Evolutionary conservation across 1,140 invertebrate species (phyloP), one percentile per base, ranked within the genome.

Genomic region (Drosophila parabipectinata): DNA sequence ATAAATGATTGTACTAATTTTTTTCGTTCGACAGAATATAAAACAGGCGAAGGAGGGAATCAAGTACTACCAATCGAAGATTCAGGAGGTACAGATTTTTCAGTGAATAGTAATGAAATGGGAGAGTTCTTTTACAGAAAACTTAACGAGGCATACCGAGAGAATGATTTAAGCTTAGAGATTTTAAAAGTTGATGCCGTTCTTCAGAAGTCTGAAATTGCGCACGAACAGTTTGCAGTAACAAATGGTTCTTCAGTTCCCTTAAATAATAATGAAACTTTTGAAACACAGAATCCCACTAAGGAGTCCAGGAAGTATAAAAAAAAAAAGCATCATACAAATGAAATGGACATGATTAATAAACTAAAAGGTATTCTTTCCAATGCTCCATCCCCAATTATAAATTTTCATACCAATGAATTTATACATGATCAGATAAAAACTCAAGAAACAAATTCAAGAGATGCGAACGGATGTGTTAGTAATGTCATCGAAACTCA

Each of bases 121-220:
- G 96, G 97, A 89, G 97, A 98, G 92, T 96, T 96, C 9, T 98
- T 97, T 92, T 98, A 98, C 91, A 94, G 96, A 73, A 97, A 96
- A 90, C 93, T 98, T 15, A 97, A 98, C 92, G 96, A 96, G 89
- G 96, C 96, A 21, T 97, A 97, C 92, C 93, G 96, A 39, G 96
- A 97, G 75, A 96, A 97, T 90, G 92, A 75, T 32, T 41, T 91
- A 26, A 72, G 51, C 12, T 51, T 75, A 1, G 91, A 91, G 52
- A 91, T 91, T 39, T 67, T 60, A 3, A 90, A 90, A 30, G 54
- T 91, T 10, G 90, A 91, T 32, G 71, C 56, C 1, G 50, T 90
- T 6, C 37, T 91, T 5, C 69, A 88, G 18, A 68, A 91, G 32
- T 72, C 73, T 1, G 71, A 85, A 24, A 21, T 48, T 12, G 37